These are phyloP conservation scores for Carlito syrichta DNA, from an alignment of 2,113 vertebrate species.

Conservation along the genomic window DNA sequence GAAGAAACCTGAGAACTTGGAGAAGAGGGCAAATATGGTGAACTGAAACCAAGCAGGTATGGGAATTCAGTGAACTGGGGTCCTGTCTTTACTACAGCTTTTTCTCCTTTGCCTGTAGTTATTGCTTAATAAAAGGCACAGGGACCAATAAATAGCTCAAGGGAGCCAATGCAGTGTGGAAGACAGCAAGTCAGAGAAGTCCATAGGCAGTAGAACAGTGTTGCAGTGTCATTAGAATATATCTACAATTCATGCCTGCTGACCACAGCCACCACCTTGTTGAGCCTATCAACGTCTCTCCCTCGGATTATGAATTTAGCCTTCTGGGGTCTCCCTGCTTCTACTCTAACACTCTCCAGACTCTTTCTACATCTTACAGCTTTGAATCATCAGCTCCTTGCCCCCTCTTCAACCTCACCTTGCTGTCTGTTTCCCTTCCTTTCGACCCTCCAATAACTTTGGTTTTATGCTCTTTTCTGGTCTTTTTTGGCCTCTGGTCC, in stretches of 20 bases:
- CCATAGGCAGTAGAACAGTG: not conserved
- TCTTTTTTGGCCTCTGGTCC: not conserved
- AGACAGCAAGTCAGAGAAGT: not conserved
- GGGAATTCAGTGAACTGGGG: not conserved
- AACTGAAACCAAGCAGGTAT: not conserved
- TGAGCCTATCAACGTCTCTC: not conserved
- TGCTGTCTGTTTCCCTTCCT: not conserved
- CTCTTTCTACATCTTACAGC: not conserved
- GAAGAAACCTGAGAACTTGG: not conserved
- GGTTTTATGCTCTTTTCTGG: not conserved
- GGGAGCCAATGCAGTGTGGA: fast-evolving
- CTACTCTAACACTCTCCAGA: not conserved
- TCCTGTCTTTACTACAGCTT: not conserved
- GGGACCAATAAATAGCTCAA: not conserved
- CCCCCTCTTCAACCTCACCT: not conserved
- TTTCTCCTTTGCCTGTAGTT: not conserved
- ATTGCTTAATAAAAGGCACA: not conserved
- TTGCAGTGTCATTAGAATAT: not conserved
- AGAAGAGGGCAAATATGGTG: not conserved
- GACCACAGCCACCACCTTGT: too few relatives aligned
- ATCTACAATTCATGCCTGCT: not conserved
- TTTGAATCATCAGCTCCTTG: not conserved
- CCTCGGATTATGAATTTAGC: not conserved
- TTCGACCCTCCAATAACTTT: not conserved
- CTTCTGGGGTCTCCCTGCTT: not conserved